Evolutionary conservation across 2,797 vertebrate genomes (phyloP), one percentile per base, ranked within the genome.

Genomic region (Onychomys leucogaster): DNA sequence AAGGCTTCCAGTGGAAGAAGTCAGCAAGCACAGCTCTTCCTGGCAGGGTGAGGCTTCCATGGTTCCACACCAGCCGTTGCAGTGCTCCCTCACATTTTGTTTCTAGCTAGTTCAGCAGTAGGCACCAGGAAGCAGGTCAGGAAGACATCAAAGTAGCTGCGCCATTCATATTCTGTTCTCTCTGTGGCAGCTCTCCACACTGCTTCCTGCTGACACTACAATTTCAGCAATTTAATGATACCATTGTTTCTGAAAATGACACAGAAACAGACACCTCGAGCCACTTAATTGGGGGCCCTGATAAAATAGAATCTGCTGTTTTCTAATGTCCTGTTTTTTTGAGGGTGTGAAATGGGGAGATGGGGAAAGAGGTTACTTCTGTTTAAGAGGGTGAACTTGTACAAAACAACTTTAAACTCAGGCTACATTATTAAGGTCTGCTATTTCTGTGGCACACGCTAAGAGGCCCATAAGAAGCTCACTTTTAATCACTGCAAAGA

Each of bases 231-330:
- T 96, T 93, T 98, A 98, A 98, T 98, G 98, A 98, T 97, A 98
- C 97, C 98, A 98, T 97, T 98, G 98, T 97, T 98, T 98, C 98
- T 98, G 96, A 98, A 98, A 98, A 98, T 11, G 95, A 96, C 96
- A 95, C 92, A 94, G 95, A 97, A 98, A 96, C 80, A 98, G 97
- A 97, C 95, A 98, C 85, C 41, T 92, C 69, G 16, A 92, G 98
- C 93, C 95, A 97, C 69, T 95, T 98, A 98, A 98, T 97, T 98
- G 98, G 98, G 96, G 94, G 29, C 77, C 91, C 49, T 97, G 96
- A 98, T 93, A 52, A 98, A 97, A 61, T 59, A 43, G 89, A 91
- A 98, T 96, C 87, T 75, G 94, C 67, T 97, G 80, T 85, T 97
- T 97, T 94, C n/a, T 93, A 95, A 81, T 75, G 97, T 71, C 76